phyloP scores from a whole-genome alignment of 2,113 vertebrate species.

The Dendrocopos noguchii region DNA sequence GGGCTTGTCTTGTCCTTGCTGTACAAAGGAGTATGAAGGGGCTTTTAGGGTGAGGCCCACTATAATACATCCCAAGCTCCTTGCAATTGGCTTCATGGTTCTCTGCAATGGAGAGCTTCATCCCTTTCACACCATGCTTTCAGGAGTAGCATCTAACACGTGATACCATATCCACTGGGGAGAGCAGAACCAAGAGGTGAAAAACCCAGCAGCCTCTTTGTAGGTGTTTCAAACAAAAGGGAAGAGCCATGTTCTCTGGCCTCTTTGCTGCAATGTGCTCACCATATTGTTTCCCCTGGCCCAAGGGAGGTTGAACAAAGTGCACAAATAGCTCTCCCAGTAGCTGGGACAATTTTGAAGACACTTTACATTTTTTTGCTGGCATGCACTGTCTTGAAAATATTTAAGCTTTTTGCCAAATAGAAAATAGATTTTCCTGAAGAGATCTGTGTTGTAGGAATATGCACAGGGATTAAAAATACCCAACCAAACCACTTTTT shows the following conservation, averaged over 20 bases:
- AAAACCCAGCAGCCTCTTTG: not conserved
- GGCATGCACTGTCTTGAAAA: not conserved
- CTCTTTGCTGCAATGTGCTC: not conserved
- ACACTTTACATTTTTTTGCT: not conserved
- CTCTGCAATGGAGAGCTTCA: not conserved
- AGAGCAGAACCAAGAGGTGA: fast-evolving
- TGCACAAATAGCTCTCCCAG: not conserved
- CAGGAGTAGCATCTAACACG: fast-evolving
- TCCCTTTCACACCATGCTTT: not conserved
- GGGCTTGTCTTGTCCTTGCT: not conserved
- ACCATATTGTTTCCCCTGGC: not conserved
- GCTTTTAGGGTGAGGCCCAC: not conserved
- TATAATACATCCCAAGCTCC: not conserved
- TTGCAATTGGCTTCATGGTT: not conserved
- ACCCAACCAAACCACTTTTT: not conserved
- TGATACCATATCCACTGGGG: fast-evolving
- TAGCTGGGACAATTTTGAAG: not conserved
- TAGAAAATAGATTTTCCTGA: not conserved
- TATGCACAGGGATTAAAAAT: not conserved
- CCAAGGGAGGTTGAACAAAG: not conserved
- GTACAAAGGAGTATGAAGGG: not conserved
- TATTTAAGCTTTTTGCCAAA: not conserved
- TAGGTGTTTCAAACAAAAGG: not conserved
- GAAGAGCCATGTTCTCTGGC: not conserved
- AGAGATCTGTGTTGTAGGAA: not conserved